These are phyloP conservation scores for Manis pentadactyla DNA, from an alignment of 2,797 vertebrate species.

Conservation along the genomic window DNA sequence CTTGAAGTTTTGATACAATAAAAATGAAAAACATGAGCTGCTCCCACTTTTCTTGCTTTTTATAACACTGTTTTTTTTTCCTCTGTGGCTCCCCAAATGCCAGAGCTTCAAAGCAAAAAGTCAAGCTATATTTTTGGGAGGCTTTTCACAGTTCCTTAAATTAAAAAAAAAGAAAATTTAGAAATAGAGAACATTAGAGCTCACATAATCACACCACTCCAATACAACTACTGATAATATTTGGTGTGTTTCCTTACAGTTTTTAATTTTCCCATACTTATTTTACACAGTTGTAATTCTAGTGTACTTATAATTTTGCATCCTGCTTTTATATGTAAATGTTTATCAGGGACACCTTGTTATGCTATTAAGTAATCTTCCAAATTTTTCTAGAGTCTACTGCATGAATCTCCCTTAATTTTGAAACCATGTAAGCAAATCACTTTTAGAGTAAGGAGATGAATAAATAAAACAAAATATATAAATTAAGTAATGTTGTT, in stretches of 20 bases:
- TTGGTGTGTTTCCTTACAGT: not conserved
- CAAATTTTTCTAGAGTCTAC: not conserved
- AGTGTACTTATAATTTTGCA: not conserved
- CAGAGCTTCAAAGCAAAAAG: conserved; percentile 30
- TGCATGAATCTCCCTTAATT: not conserved
- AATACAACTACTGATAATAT: not conserved
- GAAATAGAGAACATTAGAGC: not conserved
- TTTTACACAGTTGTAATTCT: not conserved
- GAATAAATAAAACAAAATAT: not conserved
- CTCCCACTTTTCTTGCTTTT: conserved; percentile 5
- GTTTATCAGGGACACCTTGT: not conserved
- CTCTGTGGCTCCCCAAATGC: conserved; percentile 10
- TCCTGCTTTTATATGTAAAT: not conserved
- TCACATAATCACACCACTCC: not conserved
- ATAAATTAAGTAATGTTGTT: not conserved
- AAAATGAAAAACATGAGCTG: conserved; percentile 35
- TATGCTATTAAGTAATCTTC: not conserved
- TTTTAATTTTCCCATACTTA: not conserved
- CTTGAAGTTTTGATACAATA: conserved; percentile 35
- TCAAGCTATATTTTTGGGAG: conserved; percentile 9
- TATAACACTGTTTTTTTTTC: not conserved
- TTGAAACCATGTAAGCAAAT: not conserved
- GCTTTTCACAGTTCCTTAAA: conserved; percentile 10
- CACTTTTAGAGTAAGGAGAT: conserved; percentile 20
- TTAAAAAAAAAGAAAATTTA: not conserved